phyloP scores from a whole-genome alignment of 2,888 invertebrate species.

The Epistrophe eligans region DNA sequence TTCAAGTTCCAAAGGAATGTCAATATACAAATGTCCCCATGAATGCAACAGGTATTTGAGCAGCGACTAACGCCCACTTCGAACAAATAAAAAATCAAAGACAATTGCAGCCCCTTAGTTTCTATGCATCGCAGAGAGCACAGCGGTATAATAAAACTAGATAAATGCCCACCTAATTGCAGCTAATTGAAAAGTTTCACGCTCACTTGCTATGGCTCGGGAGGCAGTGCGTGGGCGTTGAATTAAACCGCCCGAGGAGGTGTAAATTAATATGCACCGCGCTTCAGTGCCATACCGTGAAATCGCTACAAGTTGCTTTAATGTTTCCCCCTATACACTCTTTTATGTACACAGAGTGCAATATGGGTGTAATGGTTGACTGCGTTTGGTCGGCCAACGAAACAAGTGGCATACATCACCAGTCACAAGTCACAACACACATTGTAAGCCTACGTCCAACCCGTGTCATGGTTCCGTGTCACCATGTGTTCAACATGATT shows the following conservation, averaged over 20 bases:
- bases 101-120: constrained; percentile 30
- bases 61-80: constrained; percentile 53
- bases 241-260: constrained; percentile 62
- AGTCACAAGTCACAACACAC: constrained; percentile 20
- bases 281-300: constrained; percentile 62
- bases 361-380: constrained; percentile 30
- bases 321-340: not conserved
- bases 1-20: constrained; percentile 57
- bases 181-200: constrained; percentile 75
- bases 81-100: constrained; percentile 18
- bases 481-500: constrained; percentile 68
- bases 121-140: not conserved
- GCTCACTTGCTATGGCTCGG: constrained; percentile 54
- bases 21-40: constrained; percentile 48
- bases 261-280: constrained; percentile 59
- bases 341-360: constrained; percentile 4
- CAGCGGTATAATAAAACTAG: constrained; percentile 19
- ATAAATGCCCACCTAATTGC: constrained; percentile 67
- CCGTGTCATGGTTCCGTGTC: constrained; percentile 60
- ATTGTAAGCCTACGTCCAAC: constrained; percentile 12
- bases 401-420: constrained; percentile 50
- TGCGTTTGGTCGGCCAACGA: constrained; percentile 1
- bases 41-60: constrained; percentile 3
- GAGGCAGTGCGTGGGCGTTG: constrained; percentile 70
- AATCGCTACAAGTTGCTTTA: constrained; percentile 21